phyloP scores from a whole-genome alignment of 2,888 invertebrate genomes.

The Lysandra coridon region DNA sequence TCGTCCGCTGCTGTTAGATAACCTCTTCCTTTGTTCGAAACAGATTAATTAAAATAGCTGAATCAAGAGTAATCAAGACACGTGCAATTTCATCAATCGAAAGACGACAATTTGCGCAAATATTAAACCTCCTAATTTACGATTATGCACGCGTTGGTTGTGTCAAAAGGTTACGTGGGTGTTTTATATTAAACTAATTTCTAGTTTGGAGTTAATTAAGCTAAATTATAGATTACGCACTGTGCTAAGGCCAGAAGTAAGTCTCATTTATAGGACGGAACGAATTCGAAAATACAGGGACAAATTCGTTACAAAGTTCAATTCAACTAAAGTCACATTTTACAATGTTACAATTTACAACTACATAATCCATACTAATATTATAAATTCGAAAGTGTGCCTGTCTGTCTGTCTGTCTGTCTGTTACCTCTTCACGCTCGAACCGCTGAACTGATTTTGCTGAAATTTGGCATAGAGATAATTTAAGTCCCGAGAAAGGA shows the following conservation, averaged over 20 bases:
- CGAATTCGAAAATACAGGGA: constrained; percentile 1
- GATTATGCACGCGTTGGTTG: constrained; percentile 20
- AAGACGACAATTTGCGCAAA: background rate
- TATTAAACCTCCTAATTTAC: constrained; percentile 14
- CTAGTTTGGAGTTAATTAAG: constrained; percentile 3
- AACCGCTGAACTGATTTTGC: too few relatives aligned
- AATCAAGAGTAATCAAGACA: background rate
- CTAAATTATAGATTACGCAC: constrained; percentile 11
- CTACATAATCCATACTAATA: too few relatives aligned
- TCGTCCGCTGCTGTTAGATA: background rate
- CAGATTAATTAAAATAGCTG: background rate
- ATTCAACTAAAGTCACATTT: background rate
- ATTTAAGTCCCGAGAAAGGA: too few relatives aligned
- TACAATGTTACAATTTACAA: background rate
- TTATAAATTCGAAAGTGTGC: too few relatives aligned
- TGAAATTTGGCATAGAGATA: too few relatives aligned
- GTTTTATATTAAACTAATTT: constrained; percentile 14
- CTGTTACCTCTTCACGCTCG: too few relatives aligned
- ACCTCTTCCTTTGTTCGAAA: background rate
- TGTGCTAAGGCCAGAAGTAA: background rate
- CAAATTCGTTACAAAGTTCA: background rate
- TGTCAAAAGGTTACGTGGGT: constrained; percentile 23
- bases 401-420: too few relatives aligned
- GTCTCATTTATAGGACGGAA: background rate
- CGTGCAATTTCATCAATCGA: background rate